Evolutionary conservation across 2,797 vertebrate genomes (phyloP), one percentile per base, ranked within the genome.

Genomic region (Rhynchotus rufescens): DNA sequence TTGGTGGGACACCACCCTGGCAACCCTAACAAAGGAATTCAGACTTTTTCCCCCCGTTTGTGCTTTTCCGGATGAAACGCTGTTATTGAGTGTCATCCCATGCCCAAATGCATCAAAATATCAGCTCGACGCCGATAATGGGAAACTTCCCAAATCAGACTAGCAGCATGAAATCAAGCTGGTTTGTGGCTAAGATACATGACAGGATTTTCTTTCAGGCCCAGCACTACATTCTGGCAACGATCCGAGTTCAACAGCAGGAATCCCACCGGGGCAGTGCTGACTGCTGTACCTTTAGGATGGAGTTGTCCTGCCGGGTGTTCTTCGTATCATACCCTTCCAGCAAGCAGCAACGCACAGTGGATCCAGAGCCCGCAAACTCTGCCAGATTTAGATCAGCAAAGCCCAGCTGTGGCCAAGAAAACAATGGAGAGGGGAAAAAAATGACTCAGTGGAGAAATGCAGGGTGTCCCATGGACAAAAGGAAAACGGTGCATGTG

Each of bases 301-400:
- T 99, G 93, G 99, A 99, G 98, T 99, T 99, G 97, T 99, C 99
- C 97, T 99, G 99, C 47, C 99, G 98, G 0, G 98, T 99, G 94
- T 99, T 99, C 97, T 99, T 99, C 6, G 99, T 99, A 97, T 99
- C 99, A 15, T 99, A 99, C 5, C 99, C 99, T 96, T 99, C 99
- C 93, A 99, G 97, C 94, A 99, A 98, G 90, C 99, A 99, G 97
- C 99, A 99, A 94, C 99, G 99, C 49, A 98, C 99, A 0, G 98
- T 99, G 97, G 98, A 99, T 92, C 99, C 99, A 2, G 99, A 99
- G 88, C 99, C 99, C 0, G 99, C 99, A 82, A 99, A 99, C 97
- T 99, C 99, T 0, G 99, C 98, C 98, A 99, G 98, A 97, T 99
- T 99, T 90, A 99, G 98, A 97, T 99, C 99, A 15, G 99, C 98